These are phyloP conservation scores for Raja brachyura DNA, from an alignment of 2,113 vertebrate species.

Conservation along the genomic window DNA sequence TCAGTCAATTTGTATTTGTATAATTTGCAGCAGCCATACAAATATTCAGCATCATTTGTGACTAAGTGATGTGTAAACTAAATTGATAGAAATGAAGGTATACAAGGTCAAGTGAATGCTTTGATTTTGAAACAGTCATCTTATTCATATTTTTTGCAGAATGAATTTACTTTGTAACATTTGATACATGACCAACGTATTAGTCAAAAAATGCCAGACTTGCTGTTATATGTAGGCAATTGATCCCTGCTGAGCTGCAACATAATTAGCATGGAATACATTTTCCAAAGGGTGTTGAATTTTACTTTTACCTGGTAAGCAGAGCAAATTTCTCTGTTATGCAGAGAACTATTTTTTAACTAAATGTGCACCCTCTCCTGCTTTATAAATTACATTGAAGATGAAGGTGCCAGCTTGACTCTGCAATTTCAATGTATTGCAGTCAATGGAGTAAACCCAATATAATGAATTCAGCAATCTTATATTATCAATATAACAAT, in stretches of 20 bases:
- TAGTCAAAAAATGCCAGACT: neutral
- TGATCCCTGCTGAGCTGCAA: neutral
- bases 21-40: neutral
- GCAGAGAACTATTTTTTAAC: neutral
- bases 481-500: neutral
- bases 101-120: neutral
- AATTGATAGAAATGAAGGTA: neutral
- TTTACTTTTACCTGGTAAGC: neutral
- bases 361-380: neutral
- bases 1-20: neutral
- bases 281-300: neutral
- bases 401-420: conserved; percentile 7
- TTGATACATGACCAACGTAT: neutral
- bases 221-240: neutral
- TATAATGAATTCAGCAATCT: neutral
- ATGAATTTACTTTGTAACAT: neutral
- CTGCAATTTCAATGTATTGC: neutral
- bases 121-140: neutral
- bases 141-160: neutral
- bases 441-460: neutral
- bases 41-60: neutral
- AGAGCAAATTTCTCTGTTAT: neutral
- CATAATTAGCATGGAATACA: neutral
- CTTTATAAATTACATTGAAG: neutral
- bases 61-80: neutral